phyloP scores from a whole-genome alignment of 2,888 invertebrate genomes.

The Calameuta idolon region DNA sequence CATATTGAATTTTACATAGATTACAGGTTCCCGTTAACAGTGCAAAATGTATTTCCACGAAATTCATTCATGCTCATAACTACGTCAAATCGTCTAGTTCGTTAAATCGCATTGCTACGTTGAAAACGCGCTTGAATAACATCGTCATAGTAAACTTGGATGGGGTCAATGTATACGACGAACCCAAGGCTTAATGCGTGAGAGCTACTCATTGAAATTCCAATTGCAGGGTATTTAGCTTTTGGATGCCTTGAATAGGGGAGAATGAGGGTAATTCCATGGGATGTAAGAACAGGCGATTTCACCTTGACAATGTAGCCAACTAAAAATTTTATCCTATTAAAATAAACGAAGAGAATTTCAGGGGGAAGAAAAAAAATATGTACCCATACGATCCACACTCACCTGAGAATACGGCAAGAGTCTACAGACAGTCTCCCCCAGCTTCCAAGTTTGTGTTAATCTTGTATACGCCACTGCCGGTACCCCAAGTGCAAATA shows the following conservation, averaged over 20 bases:
- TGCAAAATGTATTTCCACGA: neutral
- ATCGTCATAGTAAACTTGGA: neutral
- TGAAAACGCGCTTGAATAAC: neutral
- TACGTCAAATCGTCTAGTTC: neutral
- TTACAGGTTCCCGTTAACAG: too few species aligned
- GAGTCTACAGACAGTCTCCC: slow-evolving; percentile 68
- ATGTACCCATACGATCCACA: neutral
- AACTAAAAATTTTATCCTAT: neutral
- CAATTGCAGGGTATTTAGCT: neutral
- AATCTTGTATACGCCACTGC: slow-evolving; percentile 69
- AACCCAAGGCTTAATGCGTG: neutral
- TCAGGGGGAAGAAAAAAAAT: neutral
- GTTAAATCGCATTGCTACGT: neutral
- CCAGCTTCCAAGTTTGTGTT: slow-evolving; percentile 69
- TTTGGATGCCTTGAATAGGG: neutral
- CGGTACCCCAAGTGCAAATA: slow-evolving; percentile 71
- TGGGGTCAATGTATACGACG: neutral
- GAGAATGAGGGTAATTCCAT: neutral
- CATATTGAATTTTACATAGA: neutral
- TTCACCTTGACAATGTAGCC: neutral
- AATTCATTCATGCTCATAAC: neutral
- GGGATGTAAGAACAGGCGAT: neutral
- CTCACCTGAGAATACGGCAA: slow-evolving; percentile 72
- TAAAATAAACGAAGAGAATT: neutral
- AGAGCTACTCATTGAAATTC: neutral